phyloP scores from a whole-genome alignment of 2,888 invertebrate species.

The Tenthredo distinguenda region DNA sequence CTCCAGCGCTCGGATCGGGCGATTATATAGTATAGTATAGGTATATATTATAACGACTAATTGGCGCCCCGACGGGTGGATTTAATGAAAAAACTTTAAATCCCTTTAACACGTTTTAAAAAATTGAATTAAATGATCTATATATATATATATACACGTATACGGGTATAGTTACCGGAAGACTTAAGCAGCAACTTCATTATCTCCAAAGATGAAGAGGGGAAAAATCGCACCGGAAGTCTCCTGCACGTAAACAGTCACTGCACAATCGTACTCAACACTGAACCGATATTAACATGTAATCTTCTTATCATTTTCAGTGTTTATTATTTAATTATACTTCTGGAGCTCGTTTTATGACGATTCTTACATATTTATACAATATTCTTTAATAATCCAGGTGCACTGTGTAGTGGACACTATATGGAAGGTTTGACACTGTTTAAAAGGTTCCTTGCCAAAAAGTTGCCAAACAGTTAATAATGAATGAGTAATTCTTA shows the following conservation, averaged over 20 bases:
- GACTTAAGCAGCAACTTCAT: constrained; percentile 4
- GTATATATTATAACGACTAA: constrained; percentile 30
- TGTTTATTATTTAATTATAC: neutral
- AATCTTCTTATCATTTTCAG: neutral
- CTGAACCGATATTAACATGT: neutral
- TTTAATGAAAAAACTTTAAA: constrained; percentile 35
- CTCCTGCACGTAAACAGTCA: constrained; percentile 28
- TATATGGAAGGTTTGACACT: neutral
- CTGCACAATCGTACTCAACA: constrained; percentile 11
- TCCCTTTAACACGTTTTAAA: neutral
- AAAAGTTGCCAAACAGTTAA: neutral
- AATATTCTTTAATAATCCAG: constrained; percentile 16
- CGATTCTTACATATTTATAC: neutral
- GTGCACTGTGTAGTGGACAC: neutral
- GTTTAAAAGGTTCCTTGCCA: neutral
- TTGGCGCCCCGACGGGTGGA: neutral
- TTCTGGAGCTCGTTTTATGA: neutral
- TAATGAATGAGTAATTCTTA: neutral
- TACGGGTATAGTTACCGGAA: neutral
- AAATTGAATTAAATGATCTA: neutral
- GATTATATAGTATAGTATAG: neutral
- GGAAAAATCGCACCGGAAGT: neutral
- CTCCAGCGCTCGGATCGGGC: neutral
- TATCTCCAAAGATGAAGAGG: constrained; percentile 10
- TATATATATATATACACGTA: neutral